Base-by-base conservation (phyloP, 2,888 invertebrate genomes). In the Eumerus sabulonum region DNA sequence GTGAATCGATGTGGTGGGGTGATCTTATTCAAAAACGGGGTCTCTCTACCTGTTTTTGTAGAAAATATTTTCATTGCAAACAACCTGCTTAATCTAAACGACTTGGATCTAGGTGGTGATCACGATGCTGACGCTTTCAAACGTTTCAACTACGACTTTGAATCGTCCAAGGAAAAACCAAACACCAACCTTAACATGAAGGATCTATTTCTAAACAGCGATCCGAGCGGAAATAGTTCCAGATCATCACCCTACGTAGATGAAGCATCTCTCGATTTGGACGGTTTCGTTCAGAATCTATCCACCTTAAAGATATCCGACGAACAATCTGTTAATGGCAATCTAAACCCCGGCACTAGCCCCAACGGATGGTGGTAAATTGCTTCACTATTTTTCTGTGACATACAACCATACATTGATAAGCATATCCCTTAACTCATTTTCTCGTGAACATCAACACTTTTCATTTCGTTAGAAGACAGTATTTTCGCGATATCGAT, bases 101-200 rank as follows among this genome's bases (percentile, higher is more conserved):
- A 94, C 44, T 91, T 96, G 85, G 95, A 96, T 86, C 93, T 93
- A 66, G 93, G 93, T 40, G 93, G 93, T 40, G 96, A 96, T 85
- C 90, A 94, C 1, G 96, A 96, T 86, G 90, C 96, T 82, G 96
- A 96, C 86, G 94, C 94, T 1, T 95, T 96, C 89, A 96, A 97
- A 88, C 92, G 95, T 16, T 96, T 95, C 89, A 95, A 95, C 83
- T 93, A 94, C 85, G 95, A 95, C 87, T 95, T 95, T 81, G 93
- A 95, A 82, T 94, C 95, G 59, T 92, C 93, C 0, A 92, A 93
- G 81, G 92, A 93, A 83, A 94, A 94, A 86, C 94, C 94, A 82
- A 94, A 94, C 88, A 93, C 94, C 84, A 93, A 94, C 87, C 91
- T 95, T 84, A 94, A 95, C 89, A 91, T 95, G 84, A 94, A 94